Conservation (phyloP, 1,140 invertebrate genomes). For the Eriocheir sinensis region DNA sequence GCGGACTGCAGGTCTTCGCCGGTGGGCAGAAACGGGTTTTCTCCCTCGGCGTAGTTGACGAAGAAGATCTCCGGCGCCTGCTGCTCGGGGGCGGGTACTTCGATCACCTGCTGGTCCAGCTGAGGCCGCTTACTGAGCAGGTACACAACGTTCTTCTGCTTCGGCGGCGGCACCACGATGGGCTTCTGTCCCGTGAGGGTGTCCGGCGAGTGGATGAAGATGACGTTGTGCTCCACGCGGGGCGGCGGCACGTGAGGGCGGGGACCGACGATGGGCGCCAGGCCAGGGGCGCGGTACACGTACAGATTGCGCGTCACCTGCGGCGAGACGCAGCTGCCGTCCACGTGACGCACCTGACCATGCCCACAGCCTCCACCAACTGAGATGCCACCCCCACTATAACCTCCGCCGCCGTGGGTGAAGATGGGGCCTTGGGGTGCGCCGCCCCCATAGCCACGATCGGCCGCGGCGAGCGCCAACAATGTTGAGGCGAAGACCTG, state of each 20-base stretch:
- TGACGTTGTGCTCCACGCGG: conserved; percentile 38
- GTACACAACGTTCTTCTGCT: conserved; percentile 56
- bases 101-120: neutral
- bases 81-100: conserved; percentile 11
- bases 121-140: conserved; percentile 36
- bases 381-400: neutral
- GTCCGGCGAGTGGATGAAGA: conserved; percentile 43
- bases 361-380: neutral
- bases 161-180: conserved; percentile 52
- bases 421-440: too few relatives aligned
- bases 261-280: neutral
- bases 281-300: neutral
- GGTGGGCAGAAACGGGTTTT: conserved; percentile 53
- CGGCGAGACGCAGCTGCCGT: conserved; percentile 54
- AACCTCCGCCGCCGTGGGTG: neutral
- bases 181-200: neutral
- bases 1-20: conserved; percentile 41
- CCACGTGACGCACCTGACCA: conserved; percentile 44
- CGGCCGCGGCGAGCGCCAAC: neutral
- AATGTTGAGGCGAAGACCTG: neutral
- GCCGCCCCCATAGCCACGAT: neutral
- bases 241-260: neutral
- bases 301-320: conserved; percentile 43
- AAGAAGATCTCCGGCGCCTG: conserved; percentile 43
- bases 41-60: conserved; percentile 26